Evolutionary conservation across 2,113 vertebrate genomes (phyloP).

Genomic region (Cairina moschata): DNA sequence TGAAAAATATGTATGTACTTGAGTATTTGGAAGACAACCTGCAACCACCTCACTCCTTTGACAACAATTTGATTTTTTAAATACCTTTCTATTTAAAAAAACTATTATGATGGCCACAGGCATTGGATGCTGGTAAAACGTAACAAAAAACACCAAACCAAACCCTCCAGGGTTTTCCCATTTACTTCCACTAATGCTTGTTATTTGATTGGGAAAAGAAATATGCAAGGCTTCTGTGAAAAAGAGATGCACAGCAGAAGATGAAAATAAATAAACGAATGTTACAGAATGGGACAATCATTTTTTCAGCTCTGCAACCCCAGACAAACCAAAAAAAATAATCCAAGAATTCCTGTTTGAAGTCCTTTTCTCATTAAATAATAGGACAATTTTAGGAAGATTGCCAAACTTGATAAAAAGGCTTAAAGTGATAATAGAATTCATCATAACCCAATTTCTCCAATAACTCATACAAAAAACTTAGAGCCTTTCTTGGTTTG

Average conservation of each 20-base stretch:
- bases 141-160: background rate
- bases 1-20: background rate
- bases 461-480: background rate
- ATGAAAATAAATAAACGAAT: background rate
- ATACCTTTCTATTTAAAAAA: background rate
- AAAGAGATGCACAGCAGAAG: background rate
- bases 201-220: background rate
- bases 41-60: background rate
- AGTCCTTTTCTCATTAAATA: background rate
- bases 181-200: background rate
- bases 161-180: background rate
- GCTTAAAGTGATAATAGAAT: background rate
- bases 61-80: background rate
- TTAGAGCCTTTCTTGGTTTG: conserved; percentile 30
- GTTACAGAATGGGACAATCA: background rate
- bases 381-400: background rate
- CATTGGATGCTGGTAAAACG: background rate
- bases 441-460: background rate
- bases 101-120: background rate
- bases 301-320: conserved; percentile 34
- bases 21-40: background rate
- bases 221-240: background rate
- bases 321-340: conserved; percentile 52
- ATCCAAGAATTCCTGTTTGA: background rate
- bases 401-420: background rate